phyloP scores from a whole-genome alignment of 2,888 invertebrate species.

The Drosophila vallismaia region DNA sequence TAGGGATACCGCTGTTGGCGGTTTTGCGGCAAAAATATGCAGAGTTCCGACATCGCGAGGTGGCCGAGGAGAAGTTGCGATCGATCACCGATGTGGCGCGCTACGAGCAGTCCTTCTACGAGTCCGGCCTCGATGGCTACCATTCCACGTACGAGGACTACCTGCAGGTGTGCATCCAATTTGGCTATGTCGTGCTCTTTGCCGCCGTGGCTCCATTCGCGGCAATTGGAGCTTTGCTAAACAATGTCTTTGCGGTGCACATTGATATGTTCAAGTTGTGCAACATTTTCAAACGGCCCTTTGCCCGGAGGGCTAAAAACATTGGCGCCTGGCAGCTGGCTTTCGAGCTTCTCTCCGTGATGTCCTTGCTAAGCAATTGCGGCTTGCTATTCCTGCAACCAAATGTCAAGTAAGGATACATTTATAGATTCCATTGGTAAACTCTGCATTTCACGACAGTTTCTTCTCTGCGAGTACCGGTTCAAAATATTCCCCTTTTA shows the following conservation, averaged over 20 bases:
- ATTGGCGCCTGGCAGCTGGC: conserved; percentile 91
- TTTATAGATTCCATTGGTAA: too few species aligned
- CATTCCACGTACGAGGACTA: conserved; percentile 91
- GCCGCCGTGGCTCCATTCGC: conserved; percentile 91
- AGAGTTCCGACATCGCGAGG: conserved; percentile 80
- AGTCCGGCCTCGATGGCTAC: conserved; percentile 88
- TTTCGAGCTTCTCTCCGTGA: conserved; percentile 85
- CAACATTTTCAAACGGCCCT: conserved; percentile 88
- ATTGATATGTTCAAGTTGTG: conserved; percentile 90
- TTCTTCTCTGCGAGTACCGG: too few species aligned
- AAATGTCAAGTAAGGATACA: conserved; percentile 84
- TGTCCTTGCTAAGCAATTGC: conserved; percentile 90
- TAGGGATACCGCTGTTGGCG: conserved; percentile 82
- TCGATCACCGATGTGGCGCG: conserved; percentile 76
- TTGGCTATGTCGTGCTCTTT: conserved; percentile 91
- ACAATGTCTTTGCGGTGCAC: conserved; percentile 90
- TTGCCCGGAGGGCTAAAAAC: conserved; percentile 87
- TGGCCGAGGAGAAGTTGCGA: conserved; percentile 72
- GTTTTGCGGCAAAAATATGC: conserved; percentile 82
- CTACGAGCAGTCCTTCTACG: conserved; percentile 83
- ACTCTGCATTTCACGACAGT: too few species aligned
- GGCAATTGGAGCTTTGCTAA: conserved; percentile 89
- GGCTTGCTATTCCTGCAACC: conserved; percentile 89
- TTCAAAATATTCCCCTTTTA: not conserved
- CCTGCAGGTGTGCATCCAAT: conserved; percentile 91